Percentiles rank a stretch among this genome's conserved stretches.
Evolutionary conservation across 1,140 invertebrate species (phyloP).

Genomic region (Drosophila parabipectinata): DNA sequence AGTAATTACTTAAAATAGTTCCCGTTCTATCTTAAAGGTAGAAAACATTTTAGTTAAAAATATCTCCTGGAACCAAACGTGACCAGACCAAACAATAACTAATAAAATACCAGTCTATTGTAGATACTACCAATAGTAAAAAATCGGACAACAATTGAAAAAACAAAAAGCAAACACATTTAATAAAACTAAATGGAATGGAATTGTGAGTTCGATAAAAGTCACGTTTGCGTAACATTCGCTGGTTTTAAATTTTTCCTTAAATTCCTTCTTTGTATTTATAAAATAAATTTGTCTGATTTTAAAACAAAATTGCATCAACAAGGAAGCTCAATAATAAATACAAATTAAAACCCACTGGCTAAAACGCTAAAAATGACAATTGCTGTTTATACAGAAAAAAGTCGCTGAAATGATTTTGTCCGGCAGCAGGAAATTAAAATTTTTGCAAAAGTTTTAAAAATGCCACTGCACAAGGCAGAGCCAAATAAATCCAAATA

Average conservation of each 20-base stretch:
- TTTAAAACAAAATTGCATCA: conserved; percentile 48
- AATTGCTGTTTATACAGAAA: conserved; percentile 40
- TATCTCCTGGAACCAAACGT: conserved; percentile 47
- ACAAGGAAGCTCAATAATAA: conserved; percentile 24
- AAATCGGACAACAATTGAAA: conserved; percentile 28
- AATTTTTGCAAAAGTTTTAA: conserved; percentile 40
- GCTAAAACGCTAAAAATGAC: conserved; percentile 36
- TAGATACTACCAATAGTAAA: conserved; percentile 13
- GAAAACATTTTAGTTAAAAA: neutral
- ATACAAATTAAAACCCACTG: conserved; percentile 31
- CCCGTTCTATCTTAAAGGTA: no score
- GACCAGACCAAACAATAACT: conserved; percentile 25
- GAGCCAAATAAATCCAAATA: conserved; percentile 56
- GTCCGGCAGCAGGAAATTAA: conserved; percentile 52
- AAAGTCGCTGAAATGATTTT: conserved; percentile 50
- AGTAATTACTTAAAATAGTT: no score
- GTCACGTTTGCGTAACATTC: conserved; percentile 67
- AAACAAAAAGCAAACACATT: conserved; percentile 5
- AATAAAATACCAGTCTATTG: conserved; percentile 14
- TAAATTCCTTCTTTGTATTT: conserved; percentile 4
- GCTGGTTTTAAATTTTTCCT: conserved; percentile 31
- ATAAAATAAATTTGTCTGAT: conserved; percentile 35
- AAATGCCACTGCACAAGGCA: conserved; percentile 41
- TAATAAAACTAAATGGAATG: conserved; percentile 24
- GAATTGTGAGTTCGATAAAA: conserved; percentile 57